Base-by-base conservation (phyloP, 2,797 vertebrate species). In the Sebastes aleutianus region DNA sequence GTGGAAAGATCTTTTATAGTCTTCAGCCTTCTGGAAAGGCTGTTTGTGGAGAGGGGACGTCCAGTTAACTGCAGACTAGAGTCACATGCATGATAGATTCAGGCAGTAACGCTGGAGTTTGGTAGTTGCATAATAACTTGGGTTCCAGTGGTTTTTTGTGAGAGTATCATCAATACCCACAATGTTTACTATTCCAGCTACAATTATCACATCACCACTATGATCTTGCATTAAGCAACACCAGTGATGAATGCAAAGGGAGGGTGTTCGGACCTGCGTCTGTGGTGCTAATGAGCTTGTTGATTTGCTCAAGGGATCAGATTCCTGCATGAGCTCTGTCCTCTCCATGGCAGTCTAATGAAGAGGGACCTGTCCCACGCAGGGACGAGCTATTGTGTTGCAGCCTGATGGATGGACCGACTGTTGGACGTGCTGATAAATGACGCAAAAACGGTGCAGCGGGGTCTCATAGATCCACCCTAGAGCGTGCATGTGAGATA, bases 341-440 rank as follows among this genome's bases (percentile, higher is more conserved):
- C 69, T 92, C 90, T 84, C 90, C 89, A 91, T 90, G 90, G 87
- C 82, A 66, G 77, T 90, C 50, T 18, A 13, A 79, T 83, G 87
- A 83, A 67, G 72, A 79, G 78, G 36, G 82, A 74, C 47, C 85
- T 87, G 92, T 90, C 90, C 74, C 78, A 36, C 14, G 7, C 75
- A 50, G 79, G 70, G 66, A 57, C 16, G 0, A 3, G 29, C 86
- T 72, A 86, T 92, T 94, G 93, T 94, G 64, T 63, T 32, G 29
- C 16, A 8, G 73, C 57, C 80, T 93, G 91, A 94, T 87, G 87
- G 91, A 94, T 90, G 83, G 84, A 86, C 3, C 31, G 74, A 50
- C 31, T 13, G 67, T 31, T 69, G 54, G 67, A 34, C 43, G 26
- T 12, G 39, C 20, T 61, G 82, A 84, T 71, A 27, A 83, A 88